Evolutionary conservation across 2,888 invertebrate species (phyloP).

Genomic region (Drosophila phalerata): DNA sequence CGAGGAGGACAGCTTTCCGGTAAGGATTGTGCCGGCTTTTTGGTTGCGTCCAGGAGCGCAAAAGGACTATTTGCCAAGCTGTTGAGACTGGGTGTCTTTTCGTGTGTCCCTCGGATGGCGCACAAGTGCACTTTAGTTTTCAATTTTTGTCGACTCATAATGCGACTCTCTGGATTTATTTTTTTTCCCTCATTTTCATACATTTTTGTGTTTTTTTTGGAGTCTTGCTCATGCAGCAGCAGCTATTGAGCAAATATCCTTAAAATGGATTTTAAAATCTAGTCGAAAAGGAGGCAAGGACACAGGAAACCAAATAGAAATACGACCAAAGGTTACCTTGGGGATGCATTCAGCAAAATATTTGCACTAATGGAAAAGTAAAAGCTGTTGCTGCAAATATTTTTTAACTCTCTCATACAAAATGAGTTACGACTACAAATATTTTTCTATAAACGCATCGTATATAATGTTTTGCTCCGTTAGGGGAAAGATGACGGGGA

Average conservation of each 20-base stretch:
- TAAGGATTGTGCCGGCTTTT: constrained; percentile 15
- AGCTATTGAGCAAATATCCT: constrained; percentile 62
- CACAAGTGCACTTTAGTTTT: constrained; percentile 74
- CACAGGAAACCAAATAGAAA: constrained; percentile 45
- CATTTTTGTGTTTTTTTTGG: constrained; percentile 23
- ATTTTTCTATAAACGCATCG: constrained; percentile 10
- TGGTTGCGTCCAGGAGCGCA: constrained; percentile 14
- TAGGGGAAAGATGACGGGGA: background rate
- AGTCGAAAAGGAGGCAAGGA: constrained; percentile 7
- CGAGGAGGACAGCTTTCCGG: constrained; percentile 25
- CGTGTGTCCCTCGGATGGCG: constrained; percentile 38
- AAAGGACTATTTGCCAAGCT: constrained; percentile 30
- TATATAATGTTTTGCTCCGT: constrained; percentile 20
- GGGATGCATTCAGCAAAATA: constrained; percentile 70
- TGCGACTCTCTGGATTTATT: constrained; percentile 60
- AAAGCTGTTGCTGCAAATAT: constrained; percentile 56
- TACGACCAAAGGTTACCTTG: constrained; percentile 66
- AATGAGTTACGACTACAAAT: constrained; percentile 31
- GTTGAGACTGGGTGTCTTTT: constrained; percentile 28
- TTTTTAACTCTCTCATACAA: constrained; percentile 22
- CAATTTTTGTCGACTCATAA: constrained; percentile 74
- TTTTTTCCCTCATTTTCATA: constrained; percentile 13
- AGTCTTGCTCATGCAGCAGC: constrained; percentile 15
- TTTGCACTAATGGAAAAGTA: constrained; percentile 73
- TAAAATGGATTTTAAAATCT: constrained; percentile 69